phyloP scores from a whole-genome alignment of 2,797 vertebrate species.

The Psittacula echo region DNA sequence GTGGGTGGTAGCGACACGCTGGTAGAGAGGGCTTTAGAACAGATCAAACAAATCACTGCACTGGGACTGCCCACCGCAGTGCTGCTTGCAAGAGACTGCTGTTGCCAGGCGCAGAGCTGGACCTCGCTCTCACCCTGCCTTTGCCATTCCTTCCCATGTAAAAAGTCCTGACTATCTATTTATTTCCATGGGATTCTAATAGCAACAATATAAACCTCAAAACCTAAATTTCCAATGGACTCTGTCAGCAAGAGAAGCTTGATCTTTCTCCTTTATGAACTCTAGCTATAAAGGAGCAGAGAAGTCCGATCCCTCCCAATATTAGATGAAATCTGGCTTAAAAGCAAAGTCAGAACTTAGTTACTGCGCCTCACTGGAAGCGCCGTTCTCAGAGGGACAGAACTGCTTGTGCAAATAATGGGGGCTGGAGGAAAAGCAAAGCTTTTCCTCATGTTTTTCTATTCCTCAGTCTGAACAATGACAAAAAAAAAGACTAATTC shows the following conservation, averaged over 20 bases:
- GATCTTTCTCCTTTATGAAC: neutral
- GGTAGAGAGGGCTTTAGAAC: conserved; percentile 23
- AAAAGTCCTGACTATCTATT: neutral
- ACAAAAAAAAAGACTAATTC: neutral
- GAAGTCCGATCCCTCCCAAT: neutral
- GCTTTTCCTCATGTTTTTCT: neutral
- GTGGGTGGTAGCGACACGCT: conserved; percentile 61
- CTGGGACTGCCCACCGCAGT: neutral
- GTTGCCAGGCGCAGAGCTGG: neutral
- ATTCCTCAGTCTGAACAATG: neutral
- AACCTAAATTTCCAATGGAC: neutral
- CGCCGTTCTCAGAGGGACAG: neutral
- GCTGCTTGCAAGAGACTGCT: neutral
- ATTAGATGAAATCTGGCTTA: neutral
- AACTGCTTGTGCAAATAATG: neutral
- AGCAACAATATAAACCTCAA: neutral
- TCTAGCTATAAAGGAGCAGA: neutral
- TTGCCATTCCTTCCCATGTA: neutral
- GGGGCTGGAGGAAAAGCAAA: neutral
- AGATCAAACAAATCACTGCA: conserved; percentile 34
- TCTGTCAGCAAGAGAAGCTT: neutral
- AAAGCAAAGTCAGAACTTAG: neutral
- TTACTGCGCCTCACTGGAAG: neutral
- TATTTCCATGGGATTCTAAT: neutral
- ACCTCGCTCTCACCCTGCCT: neutral